Base-by-base conservation (phyloP, 2,113 vertebrate genomes). In the Crypturellus undulatus region DNA sequence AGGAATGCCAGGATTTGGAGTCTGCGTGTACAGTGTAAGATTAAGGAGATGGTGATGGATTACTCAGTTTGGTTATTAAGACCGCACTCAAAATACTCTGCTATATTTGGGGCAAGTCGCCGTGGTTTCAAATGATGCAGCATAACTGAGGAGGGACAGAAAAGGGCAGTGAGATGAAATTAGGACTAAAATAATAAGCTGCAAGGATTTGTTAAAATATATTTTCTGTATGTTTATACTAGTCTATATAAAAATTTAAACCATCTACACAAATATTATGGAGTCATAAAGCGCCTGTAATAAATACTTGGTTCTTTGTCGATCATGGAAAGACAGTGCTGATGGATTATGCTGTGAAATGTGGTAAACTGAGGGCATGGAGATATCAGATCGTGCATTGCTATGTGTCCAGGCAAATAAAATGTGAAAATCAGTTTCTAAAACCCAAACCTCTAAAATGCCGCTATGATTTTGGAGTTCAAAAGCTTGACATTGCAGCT, bases 321-420 rank as follows among this genome's bases (percentile, higher is more conserved):
- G 93, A 68, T 95, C 87, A 64, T 88, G 87, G 96, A 97, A 97
- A 97, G 78, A 87, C 90, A 93, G 91, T 73, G 79, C 34, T 93
- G 96, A 79, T 98, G 82, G 70, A 89, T 97, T 97, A 96, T 97
- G 64, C 89, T 96, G 87, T 93, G 96, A 94, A 90, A 92, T 94
- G 93, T 94, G 94, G 73, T 71, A 90, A 67, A 43, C 78, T 94
- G 92, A 93, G 80, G 56, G 92, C 69, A 62, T 76, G 64, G 67
- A 95, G 93, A 88, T 86, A 79, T 68, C 82, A 67, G 73, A 84
- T 97, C 92, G 95, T 92, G 96, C 87, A 89, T 95, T 93, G 47
- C 82, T 51, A n/a, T 30, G 58, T 79, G 90, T 81, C 64, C 77
- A 94, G 94, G 78, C 42, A 96, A 93, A 96, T 87, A 84, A 91